Evolutionary conservation across 2,888 invertebrate species (phyloP).

Genomic region (Eupithecia vulgata): DNA sequence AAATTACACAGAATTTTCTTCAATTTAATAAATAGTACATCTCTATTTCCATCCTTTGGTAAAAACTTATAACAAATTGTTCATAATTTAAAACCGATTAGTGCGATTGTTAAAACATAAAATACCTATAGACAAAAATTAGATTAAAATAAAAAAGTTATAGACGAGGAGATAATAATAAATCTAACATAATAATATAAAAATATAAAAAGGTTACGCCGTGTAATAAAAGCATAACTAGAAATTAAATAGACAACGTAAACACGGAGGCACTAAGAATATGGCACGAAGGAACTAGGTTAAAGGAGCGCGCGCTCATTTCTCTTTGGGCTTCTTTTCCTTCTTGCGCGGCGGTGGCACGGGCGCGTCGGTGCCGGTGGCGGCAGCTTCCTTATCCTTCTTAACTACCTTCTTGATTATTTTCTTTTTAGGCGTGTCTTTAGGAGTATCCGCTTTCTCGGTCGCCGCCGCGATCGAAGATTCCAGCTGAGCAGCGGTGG

Average conservation of each 20-base stretch:
- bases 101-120: constrained; percentile 55
- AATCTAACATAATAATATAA: constrained; percentile 59
- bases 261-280: constrained; percentile 69
- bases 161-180: constrained; percentile 61
- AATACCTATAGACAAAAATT: constrained; percentile 56
- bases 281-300: constrained; percentile 82
- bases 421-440: constrained; percentile 71
- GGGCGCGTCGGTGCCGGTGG: constrained; percentile 68
- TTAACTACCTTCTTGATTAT: constrained; percentile 80
- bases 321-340: constrained; percentile 83
- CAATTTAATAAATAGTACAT: constrained; percentile 70
- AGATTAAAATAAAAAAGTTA: constrained; percentile 66
- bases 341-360: constrained; percentile 83
- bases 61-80: constrained; percentile 49
- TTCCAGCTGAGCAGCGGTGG: constrained; percentile 72
- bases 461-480: constrained; percentile 66
- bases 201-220: constrained; percentile 62
- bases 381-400: constrained; percentile 64
- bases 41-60: constrained; percentile 71
- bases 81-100: constrained; percentile 57
- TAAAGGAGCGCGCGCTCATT: constrained; percentile 69
- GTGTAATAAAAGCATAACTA: constrained; percentile 73
- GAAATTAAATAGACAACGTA: constrained; percentile 70
- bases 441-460: constrained; percentile 41
- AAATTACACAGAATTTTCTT: constrained; percentile 71